Evolutionary conservation across 2,888 invertebrate species (phyloP).

Genomic region (Netelia fuscicornis): DNA sequence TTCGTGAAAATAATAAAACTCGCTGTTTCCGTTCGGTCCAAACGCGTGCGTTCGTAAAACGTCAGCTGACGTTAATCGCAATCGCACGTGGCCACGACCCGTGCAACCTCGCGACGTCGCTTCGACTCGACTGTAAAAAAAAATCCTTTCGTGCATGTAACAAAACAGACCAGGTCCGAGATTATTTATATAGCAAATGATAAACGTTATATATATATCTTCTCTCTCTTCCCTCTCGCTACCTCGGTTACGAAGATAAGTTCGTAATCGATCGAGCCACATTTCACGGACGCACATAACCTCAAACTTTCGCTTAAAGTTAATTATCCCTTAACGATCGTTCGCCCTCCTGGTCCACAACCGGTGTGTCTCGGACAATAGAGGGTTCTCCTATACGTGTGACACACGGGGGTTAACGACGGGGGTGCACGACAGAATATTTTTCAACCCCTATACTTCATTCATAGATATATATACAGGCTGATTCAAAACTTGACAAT

Average conservation of each 20-base stretch:
- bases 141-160: background rate
- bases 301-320: conserved; percentile 14
- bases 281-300: background rate
- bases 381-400: conserved; percentile 7
- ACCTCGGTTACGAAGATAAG: background rate
- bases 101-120: conserved; percentile 62
- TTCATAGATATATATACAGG: background rate
- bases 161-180: background rate
- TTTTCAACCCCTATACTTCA: conserved; percentile 1
- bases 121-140: conserved; percentile 9
- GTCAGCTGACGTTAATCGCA: conserved; percentile 41
- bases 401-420: conserved; percentile 31
- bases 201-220: too few relatives aligned
- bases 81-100: conserved; percentile 64
- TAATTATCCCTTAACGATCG: conserved; percentile 29
- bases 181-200: background rate
- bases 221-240: background rate
- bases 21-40: background rate
- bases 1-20: background rate
- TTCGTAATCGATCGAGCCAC: background rate
- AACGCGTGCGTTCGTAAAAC: too few relatives aligned
- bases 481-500: conserved; percentile 23
- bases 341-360: conserved; percentile 13
- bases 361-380: conserved; percentile 25
- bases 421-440: conserved; percentile 21